phyloP scores from a whole-genome alignment of 2,113 vertebrate genomes.

The Apistogramma diplotaenia region DNA sequence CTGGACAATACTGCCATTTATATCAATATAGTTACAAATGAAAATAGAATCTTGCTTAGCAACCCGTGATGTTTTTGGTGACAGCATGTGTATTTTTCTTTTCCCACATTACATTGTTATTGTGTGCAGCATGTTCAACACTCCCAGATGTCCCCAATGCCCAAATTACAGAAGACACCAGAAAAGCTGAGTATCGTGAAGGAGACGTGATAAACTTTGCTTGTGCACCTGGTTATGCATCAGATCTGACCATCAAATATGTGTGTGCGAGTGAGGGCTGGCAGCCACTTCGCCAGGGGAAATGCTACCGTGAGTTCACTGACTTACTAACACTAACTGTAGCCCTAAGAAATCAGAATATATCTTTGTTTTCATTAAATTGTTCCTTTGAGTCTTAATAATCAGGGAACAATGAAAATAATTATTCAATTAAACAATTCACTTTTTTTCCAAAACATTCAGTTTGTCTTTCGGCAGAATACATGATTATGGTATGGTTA shows the following conservation, averaged over 20 bases:
- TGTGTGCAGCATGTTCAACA: constrained; percentile 15
- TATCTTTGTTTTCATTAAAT: too few relatives aligned
- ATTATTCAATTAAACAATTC: too few relatives aligned
- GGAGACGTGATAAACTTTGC: constrained; percentile 13
- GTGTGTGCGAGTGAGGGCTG: neutral
- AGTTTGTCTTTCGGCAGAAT: too few relatives aligned
- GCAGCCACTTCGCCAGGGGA: neutral
- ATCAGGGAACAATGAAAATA: too few relatives aligned
- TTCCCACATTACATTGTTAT: neutral
- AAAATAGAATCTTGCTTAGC: neutral
- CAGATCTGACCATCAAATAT: constrained; percentile 12
- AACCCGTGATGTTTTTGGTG: neutral
- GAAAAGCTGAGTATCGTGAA: neutral
- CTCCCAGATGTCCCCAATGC: constrained; percentile 13
- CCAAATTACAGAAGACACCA: neutral
- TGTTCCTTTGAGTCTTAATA: too few relatives aligned
- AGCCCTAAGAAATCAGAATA: too few relatives aligned
- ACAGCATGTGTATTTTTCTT: neutral
- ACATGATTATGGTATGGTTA: too few relatives aligned
- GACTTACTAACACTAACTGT: too few relatives aligned
- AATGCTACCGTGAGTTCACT: constrained; percentile 28
- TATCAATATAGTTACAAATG: too few relatives aligned
- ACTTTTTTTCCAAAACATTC: too few relatives aligned
- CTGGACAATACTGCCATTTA: neutral
- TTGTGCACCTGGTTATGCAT: constrained; percentile 41